Evolutionary conservation across 2,797 vertebrate genomes (phyloP).

Genomic region (Acrossocheilus fasciatus): DNA sequence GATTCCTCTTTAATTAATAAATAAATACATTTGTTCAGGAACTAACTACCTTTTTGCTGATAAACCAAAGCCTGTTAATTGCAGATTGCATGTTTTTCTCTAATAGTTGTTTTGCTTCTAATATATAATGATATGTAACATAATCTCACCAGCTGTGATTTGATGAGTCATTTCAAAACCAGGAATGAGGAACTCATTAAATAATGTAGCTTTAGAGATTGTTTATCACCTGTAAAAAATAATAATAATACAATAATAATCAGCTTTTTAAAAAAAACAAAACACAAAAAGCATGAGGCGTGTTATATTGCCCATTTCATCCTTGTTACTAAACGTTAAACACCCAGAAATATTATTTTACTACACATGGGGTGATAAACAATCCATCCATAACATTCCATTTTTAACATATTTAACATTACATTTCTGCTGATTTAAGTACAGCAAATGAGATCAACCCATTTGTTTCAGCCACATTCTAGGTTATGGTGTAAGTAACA

Average conservation of each 20-base stretch:
- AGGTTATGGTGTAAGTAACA: background rate
- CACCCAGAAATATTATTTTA: background rate
- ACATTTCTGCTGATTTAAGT: background rate
- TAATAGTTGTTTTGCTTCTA: background rate
- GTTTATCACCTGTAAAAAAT: background rate
- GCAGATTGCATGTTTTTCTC: background rate
- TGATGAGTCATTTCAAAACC: background rate
- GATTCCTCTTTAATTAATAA: background rate
- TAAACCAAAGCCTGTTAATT: background rate
- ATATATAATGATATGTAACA: conserved; percentile 12
- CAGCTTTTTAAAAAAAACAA: background rate
- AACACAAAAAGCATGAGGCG: background rate
- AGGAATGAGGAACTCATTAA: conserved; percentile 2
- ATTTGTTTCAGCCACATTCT: background rate
- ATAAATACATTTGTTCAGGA: background rate
- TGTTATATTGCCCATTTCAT: background rate
- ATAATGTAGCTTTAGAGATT: conserved; percentile 10
- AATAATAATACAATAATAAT: background rate
- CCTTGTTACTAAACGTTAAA: background rate
- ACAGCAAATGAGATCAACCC: background rate
- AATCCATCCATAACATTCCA: background rate
- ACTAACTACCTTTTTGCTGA: background rate
- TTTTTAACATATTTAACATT: background rate
- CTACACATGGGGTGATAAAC: background rate
- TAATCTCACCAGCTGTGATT: background rate